Evolutionary conservation across 1,140 invertebrate genomes (phyloP), one percentile per base, ranked within the genome.

Genomic region (Branchinecta lynchi): DNA sequence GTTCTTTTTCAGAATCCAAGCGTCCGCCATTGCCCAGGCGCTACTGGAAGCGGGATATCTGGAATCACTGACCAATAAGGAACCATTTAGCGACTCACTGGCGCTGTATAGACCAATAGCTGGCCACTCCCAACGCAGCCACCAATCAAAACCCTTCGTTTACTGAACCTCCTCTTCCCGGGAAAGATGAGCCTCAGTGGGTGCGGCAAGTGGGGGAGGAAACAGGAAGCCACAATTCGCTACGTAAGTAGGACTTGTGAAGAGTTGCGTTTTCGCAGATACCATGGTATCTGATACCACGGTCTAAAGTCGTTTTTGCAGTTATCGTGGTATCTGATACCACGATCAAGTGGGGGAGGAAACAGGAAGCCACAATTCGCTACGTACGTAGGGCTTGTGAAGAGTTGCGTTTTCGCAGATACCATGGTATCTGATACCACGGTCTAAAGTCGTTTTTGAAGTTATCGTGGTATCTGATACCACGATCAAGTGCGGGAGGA

Each of bases 1-100:
- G 1, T 32, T 32, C 32, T 32, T 15, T 60, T 2, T 20, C 6
- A 90, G 90, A 75, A 80, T 85, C 10, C 89, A 92, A 80, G 91
- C 89, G 8, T 81, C 84, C 44, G 84, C 85, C 8, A 85, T 93
- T 73, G 89, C 90, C 20, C 90, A 93, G 80, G 86, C 87, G 15
- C 78, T 95, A 12, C 75, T 93, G 3, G 86, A 89, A 78, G 87
- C 86, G 17, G 86, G 86, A 43, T 89, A 87, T 73, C 82, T 94
- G 68, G 87, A 91, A 76, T 84, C 85, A 69, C 80, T 89, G 21
- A 81, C 83, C 77, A 77, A 83, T 78, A 78, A 76, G 66, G 77
- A 84, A 45, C 76, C 76, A 68, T 84, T 84, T 75, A 73, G 81
- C 65, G 85, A 86, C 77, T 84, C 82, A 17, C 83, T 84, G 74